Evolutionary conservation across 1,140 invertebrate genomes (phyloP).

Genomic region (Temnothorax longispinosus): DNA sequence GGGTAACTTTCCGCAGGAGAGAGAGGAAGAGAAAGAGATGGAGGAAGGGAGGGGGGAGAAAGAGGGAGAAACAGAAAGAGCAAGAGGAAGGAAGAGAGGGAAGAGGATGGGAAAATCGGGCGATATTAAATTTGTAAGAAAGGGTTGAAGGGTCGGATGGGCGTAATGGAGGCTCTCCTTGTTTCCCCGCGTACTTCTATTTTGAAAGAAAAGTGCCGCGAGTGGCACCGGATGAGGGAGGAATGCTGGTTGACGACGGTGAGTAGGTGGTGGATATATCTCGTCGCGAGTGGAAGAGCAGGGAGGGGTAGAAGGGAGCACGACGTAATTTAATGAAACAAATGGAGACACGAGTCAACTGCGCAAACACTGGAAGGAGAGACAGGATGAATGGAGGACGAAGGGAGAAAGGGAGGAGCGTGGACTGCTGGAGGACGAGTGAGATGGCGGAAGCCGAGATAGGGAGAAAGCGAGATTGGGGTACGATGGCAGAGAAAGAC

Average conservation of each 20-base stretch:
- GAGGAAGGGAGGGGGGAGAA: no score
- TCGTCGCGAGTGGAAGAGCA: neutral
- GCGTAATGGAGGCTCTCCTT: constrained; percentile 49
- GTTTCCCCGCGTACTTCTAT: constrained; percentile 47
- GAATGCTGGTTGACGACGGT: constrained; percentile 4
- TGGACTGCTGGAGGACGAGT: neutral
- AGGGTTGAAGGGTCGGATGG: constrained; percentile 46
- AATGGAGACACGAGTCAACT: constrained; percentile 79
- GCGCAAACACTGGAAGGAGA: constrained; percentile 66
- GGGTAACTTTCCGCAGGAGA: neutral
- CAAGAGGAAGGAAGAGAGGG: neutral
- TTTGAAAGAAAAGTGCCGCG: constrained; percentile 53
- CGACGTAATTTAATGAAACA: constrained; percentile 80
- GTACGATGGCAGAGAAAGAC: constrained; percentile 16
- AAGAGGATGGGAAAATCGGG: neutral
- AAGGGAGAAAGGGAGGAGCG: neutral
- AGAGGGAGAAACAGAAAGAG: neutral
- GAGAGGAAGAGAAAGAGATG: neutral
- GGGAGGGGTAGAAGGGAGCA: neutral
- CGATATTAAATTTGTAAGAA: constrained; percentile 55
- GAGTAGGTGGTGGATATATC: constrained; percentile 34
- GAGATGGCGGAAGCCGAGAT: constrained; percentile 22
- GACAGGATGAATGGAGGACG: constrained; percentile 33
- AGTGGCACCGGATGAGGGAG: neutral
- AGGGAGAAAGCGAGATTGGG: constrained; percentile 41